These are phyloP conservation scores for Drosophila bifasciata DNA, from an alignment of 1,140 invertebrate genomes.

Conservation along the genomic window DNA sequence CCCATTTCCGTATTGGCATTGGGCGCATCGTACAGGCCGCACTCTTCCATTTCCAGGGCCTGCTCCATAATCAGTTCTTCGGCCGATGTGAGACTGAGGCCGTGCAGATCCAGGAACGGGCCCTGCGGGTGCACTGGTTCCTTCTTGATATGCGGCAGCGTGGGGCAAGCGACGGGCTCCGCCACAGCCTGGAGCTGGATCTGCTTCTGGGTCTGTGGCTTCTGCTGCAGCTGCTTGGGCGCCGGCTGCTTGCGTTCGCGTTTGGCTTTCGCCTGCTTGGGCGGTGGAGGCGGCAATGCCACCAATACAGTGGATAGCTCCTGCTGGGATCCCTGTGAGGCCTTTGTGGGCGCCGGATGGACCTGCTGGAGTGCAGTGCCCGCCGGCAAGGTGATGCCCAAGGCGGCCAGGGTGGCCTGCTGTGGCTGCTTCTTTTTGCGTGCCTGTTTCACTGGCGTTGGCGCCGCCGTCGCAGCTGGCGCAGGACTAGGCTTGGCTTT, in stretches of 20 bases:
- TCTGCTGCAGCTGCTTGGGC: constrained; percentile 75
- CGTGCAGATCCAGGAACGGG: constrained; percentile 69
- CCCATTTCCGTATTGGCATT: constrained; percentile 53
- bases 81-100: constrained; percentile 77
- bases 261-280: constrained; percentile 68
- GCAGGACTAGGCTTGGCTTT: constrained; percentile 23
- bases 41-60: constrained; percentile 81
- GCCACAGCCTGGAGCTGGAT: constrained; percentile 3
- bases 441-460: constrained; percentile 52
- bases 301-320: constrained; percentile 31
- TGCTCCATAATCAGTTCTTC: constrained; percentile 83
- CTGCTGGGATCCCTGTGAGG: constrained; percentile 12
- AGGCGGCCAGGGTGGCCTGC: constrained; percentile 63
- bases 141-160: constrained; percentile 67
- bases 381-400: constrained; percentile 67
- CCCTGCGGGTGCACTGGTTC: constrained; percentile 58
- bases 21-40: constrained; percentile 68
- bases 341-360: constrained; percentile 31
- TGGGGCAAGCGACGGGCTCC: constrained; percentile 1
- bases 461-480: constrained; percentile 7
- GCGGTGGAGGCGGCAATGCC: constrained; percentile 29
- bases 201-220: constrained; percentile 30
- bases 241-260: constrained; percentile 73
- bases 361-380: constrained; percentile 67
- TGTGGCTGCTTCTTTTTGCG: constrained; percentile 73